These are phyloP conservation scores for Ophioninae sp. DNA, from an alignment of 2,888 invertebrate genomes.

Conservation along the genomic window DNA sequence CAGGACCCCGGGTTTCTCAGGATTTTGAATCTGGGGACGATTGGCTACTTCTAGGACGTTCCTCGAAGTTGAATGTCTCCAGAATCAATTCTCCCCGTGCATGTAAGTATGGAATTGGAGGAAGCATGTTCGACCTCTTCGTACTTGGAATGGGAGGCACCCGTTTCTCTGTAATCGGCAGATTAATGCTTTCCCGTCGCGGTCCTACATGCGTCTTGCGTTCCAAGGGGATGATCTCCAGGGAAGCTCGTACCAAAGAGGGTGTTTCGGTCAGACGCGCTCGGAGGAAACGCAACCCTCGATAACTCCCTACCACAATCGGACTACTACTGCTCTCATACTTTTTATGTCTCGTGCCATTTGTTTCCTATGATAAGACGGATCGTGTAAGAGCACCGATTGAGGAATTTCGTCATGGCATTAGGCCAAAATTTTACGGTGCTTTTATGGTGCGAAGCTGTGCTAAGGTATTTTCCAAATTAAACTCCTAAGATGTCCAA, in stretches of 20 bases:
- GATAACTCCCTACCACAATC: background rate
- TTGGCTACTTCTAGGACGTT: background rate
- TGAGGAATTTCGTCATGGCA: background rate
- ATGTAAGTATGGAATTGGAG: conserved; percentile 45
- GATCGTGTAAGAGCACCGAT: background rate
- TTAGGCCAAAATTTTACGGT: background rate
- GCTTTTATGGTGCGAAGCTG: too few species aligned
- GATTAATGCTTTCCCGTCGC: conserved; percentile 77
- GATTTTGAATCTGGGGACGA: background rate
- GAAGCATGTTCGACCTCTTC: conserved; percentile 72
- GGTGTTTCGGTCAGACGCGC: conserved; percentile 20
- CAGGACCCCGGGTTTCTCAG: background rate
- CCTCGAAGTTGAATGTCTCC: background rate
- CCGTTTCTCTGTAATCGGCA: conserved; percentile 79
- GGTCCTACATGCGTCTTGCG: conserved; percentile 43
- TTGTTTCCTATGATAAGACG: conserved; percentile 27
- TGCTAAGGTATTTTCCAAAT: too few species aligned
- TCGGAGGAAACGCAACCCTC: conserved; percentile 16
- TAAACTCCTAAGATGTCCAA: too few species aligned
- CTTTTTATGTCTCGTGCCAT: conserved; percentile 3
- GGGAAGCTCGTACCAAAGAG: conserved; percentile 26
- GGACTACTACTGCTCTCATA: conserved; percentile 5
- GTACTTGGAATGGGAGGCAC: conserved; percentile 79
- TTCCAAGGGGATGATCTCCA: conserved; percentile 16
- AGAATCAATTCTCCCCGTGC: background rate